phyloP scores from a whole-genome alignment of 2,888 invertebrate species.

The Agrenia bidenticulata region DNA sequence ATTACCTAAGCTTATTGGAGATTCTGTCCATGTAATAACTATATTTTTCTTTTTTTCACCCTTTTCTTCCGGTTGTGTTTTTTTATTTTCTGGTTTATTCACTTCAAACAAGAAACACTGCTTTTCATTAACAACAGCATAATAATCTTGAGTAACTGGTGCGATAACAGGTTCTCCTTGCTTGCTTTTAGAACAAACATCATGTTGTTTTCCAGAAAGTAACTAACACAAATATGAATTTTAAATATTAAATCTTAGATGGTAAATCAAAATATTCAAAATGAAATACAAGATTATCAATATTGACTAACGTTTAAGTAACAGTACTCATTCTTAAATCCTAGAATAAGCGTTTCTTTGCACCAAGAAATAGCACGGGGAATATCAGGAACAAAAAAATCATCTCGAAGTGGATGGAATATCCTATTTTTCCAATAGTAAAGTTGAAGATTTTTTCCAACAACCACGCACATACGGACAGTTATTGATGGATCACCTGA shows the following conservation, averaged over 20 bases:
- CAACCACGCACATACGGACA: slow-evolving; percentile 84
- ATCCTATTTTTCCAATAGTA: slow-evolving; percentile 86
- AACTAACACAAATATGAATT: slow-evolving; percentile 31
- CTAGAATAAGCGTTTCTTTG: slow-evolving; percentile 80
- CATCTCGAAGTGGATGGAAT: slow-evolving; percentile 70
- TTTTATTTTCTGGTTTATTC: slow-evolving; percentile 65
- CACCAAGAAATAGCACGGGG: slow-evolving; percentile 81
- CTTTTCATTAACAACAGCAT: slow-evolving; percentile 82
- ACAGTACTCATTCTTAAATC: slow-evolving; percentile 79
- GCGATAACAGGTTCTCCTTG: slow-evolving; percentile 80
- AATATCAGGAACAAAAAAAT: slow-evolving; percentile 75
- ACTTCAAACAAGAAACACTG: slow-evolving; percentile 36
- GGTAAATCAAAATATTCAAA: not conserved
- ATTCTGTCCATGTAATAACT: slow-evolving; percentile 76
- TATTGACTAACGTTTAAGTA: slow-evolving; percentile 66
- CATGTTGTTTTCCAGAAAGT: slow-evolving; percentile 66
- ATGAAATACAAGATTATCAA: not conserved
- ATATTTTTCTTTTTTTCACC: slow-evolving; percentile 22
- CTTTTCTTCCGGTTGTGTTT: not conserved
- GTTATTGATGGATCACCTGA: slow-evolving; percentile 75
- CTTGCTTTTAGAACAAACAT: slow-evolving; percentile 81
- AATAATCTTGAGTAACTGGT: slow-evolving; percentile 71
- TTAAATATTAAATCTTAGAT: slow-evolving; percentile 4
- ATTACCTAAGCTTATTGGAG: slow-evolving; percentile 69
- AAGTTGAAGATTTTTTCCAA: slow-evolving; percentile 78